A percentile compares a stretch with the other conserved stretches of the same genome.
These are phyloP conservation scores for Hirtodrosophila histrioides DNA, from an alignment of 2,888 invertebrate species.

Conservation along the genomic window DNA sequence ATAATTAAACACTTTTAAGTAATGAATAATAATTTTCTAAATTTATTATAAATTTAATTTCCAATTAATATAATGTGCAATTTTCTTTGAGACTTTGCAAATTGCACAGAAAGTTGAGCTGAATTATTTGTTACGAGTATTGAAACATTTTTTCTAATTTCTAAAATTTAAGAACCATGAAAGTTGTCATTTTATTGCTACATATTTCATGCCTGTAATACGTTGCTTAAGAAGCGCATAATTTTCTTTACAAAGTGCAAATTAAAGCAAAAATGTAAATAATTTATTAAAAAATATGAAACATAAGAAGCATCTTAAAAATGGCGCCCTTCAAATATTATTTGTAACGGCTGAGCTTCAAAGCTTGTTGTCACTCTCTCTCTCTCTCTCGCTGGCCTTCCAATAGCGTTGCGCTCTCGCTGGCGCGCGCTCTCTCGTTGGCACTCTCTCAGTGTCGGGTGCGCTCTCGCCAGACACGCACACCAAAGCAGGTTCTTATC, in stretches of 20 bases:
- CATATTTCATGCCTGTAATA: too few relatives aligned
- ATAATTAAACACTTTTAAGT: neutral
- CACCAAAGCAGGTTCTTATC: slow-evolving; percentile 62
- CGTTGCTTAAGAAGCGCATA: too few relatives aligned
- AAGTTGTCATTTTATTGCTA: too few relatives aligned
- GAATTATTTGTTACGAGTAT: too few relatives aligned
- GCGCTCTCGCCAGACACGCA: slow-evolving; percentile 33
- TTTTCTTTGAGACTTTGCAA: neutral
- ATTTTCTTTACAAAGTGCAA: neutral
- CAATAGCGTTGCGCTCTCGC: slow-evolving; percentile 39
- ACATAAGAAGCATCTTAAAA: neutral
- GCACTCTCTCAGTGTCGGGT: neutral
- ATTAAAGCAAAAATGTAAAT: neutral
- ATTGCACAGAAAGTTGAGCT: too few relatives aligned
- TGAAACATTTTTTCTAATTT: too few relatives aligned
- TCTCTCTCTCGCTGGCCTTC: slow-evolving; percentile 30
- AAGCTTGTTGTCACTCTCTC: slow-evolving; percentile 30
- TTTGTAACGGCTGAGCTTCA: slow-evolving; percentile 24
- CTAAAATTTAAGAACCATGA: too few relatives aligned
- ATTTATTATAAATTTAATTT: too few relatives aligned
- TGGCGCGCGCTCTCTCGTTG: slow-evolving; percentile 11
- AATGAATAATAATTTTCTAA: too few relatives aligned
- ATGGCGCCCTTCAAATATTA: slow-evolving; percentile 25
- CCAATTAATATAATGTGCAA: too few relatives aligned
- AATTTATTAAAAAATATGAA: neutral